phyloP scores from a whole-genome alignment of 2,113 vertebrate genomes.

The Festucalex cinctus region DNA sequence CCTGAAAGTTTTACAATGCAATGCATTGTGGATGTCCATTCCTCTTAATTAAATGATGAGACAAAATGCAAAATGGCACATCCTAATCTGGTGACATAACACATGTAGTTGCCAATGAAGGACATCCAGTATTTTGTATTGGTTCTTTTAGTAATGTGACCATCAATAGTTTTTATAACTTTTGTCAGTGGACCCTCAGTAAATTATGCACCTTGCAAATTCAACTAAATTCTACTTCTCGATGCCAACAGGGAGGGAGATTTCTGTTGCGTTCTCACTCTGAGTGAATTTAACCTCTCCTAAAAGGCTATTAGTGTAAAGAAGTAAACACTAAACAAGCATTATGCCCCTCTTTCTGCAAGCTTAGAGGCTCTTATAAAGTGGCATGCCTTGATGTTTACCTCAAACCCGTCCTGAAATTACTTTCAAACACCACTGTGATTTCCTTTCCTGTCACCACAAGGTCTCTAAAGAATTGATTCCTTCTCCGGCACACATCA shows the following conservation, averaged over 20 bases:
- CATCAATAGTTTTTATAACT: neutral
- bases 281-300: constrained; percentile 3
- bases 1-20: neutral
- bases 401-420: constrained; percentile 50
- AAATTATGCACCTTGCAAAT: neutral
- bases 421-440: constrained; percentile 62
- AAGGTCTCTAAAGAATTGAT: constrained; percentile 67
- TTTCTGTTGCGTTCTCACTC: constrained; percentile 12
- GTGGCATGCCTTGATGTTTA: constrained; percentile 55
- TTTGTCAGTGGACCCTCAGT: neutral
- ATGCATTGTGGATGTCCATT: neutral
- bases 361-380: constrained; percentile 45
- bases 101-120: neutral
- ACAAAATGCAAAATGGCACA: neutral
- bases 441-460: constrained; percentile 67
- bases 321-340: constrained; percentile 7
- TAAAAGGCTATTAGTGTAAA: constrained; percentile 18
- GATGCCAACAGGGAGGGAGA: neutral
- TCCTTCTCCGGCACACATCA: constrained; percentile 60
- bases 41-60: neutral
- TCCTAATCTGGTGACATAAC: neutral
- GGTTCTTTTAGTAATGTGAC: neutral
- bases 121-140: neutral
- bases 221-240: neutral
- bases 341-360: constrained; percentile 3